These are phyloP conservation scores for Oryzias celebensis DNA, from an alignment of 2,113 vertebrate species.

Conservation along the genomic window DNA sequence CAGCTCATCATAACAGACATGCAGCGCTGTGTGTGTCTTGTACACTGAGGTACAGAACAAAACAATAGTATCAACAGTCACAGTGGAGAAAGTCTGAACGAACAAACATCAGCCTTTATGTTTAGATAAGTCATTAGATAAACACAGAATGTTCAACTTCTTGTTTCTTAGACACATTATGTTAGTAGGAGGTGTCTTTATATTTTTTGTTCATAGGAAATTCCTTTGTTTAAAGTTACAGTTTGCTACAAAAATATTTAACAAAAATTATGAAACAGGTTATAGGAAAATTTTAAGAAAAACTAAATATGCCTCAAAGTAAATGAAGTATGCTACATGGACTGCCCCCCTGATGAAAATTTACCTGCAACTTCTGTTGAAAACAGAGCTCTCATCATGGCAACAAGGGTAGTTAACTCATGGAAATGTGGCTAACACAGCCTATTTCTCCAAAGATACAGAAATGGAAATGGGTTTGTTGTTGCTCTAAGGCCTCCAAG, in stretches of 20 bases:
- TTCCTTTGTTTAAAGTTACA: no score
- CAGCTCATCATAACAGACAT: slow-evolving; percentile 31
- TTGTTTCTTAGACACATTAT: no score
- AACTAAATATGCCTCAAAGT: slow-evolving; percentile 9
- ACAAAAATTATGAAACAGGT: no score
- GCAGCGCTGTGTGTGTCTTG: slow-evolving; percentile 7
- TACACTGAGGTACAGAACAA: slow-evolving; percentile 2
- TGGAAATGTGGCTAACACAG: slow-evolving; percentile 20
- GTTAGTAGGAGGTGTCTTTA: no score
- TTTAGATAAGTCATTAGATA: no score
- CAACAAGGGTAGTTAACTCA: background rate
- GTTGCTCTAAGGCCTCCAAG: background rate
- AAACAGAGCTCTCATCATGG: background rate
- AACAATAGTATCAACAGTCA: no score
- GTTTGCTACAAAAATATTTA: no score
- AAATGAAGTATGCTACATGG: slow-evolving; percentile 1
- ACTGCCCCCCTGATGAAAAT: slow-evolving; percentile 5
- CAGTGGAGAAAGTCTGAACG: no score
- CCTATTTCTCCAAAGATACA: background rate
- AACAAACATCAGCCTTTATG: no score
- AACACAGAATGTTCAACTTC: no score
- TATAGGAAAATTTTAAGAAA: background rate
- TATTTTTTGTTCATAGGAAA: no score
- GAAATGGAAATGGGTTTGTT: slow-evolving; percentile 13
- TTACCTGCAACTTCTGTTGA: slow-evolving; percentile 2